phyloP scores from a whole-genome alignment of 2,888 invertebrate genomes.

The Tipula lateralis region DNA sequence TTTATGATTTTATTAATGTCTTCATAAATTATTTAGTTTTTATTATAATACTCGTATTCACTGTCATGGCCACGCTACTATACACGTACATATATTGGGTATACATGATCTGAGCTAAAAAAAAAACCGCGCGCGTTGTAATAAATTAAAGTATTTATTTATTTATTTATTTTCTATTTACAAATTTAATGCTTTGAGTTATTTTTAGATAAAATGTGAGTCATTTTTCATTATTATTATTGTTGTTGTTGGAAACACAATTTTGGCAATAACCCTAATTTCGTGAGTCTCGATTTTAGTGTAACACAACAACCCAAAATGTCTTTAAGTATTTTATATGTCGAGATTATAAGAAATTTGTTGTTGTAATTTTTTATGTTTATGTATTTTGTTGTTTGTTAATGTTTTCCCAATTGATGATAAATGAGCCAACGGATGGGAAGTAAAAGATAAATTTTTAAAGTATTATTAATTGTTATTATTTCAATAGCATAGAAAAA shows the following conservation, averaged over 20 bases:
- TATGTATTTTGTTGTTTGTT: background rate
- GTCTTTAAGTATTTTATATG: background rate
- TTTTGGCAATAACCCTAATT: slow-evolving; percentile 11
- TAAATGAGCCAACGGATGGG: slow-evolving; percentile 1
- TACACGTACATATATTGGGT: background rate
- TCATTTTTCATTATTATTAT: background rate
- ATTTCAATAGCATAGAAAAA: background rate
- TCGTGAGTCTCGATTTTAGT: background rate
- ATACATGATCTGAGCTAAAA: background rate
- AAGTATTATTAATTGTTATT: slow-evolving; percentile 13
- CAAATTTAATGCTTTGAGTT: background rate
- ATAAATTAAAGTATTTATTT: background rate
- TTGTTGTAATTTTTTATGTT: background rate
- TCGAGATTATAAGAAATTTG: background rate
- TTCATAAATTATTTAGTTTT: background rate
- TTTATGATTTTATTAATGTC: slow-evolving; percentile 24
- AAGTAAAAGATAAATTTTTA: slow-evolving; percentile 14
- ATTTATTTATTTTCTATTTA: slow-evolving; percentile 14
- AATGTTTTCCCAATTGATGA: background rate
- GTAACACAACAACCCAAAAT: background rate
- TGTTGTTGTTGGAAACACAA: background rate
- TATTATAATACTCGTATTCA: background rate
- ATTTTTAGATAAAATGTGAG: slow-evolving; percentile 4
- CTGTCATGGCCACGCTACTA: background rate
- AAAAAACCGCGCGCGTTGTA: background rate